Conservation (phyloP, 2,113 vertebrate genomes). For the Trogon surrucura region DNA sequence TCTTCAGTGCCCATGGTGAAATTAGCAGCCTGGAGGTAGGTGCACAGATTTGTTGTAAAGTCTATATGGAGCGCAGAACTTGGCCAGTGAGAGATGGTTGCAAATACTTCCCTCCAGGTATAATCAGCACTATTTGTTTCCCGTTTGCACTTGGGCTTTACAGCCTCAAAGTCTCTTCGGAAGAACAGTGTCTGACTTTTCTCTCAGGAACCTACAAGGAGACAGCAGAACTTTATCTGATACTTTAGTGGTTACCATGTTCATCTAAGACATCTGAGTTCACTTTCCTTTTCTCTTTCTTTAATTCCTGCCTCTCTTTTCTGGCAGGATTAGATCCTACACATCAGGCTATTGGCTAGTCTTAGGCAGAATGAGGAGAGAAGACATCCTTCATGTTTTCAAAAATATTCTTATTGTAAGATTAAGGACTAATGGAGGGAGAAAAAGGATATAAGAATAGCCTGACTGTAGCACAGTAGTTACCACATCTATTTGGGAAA, state of each 20-base stretch:
- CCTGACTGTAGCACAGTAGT: not conserved
- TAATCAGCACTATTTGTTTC: not conserved
- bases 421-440: not conserved
- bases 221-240: not conserved
- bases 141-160: not conserved
- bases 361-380: not conserved
- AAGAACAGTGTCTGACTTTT: not conserved
- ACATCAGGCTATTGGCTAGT: not conserved
- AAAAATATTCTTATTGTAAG: not conserved
- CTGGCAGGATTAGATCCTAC: not conserved
- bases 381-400: not conserved
- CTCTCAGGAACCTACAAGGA: not conserved
- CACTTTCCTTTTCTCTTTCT: not conserved
- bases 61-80: accelerated
- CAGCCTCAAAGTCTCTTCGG: not conserved
- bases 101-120: not conserved
- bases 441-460: not conserved
- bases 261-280: not conserved
- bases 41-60: not conserved
- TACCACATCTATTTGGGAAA: not conserved
- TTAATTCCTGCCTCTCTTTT: not conserved
- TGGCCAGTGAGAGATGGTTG: not conserved
- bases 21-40: not conserved
- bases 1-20: not conserved
- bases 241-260: not conserved